These are phyloP conservation scores for Brachypalpus laphriformis DNA, from an alignment of 2,888 invertebrate genomes.

Conservation along the genomic window DNA sequence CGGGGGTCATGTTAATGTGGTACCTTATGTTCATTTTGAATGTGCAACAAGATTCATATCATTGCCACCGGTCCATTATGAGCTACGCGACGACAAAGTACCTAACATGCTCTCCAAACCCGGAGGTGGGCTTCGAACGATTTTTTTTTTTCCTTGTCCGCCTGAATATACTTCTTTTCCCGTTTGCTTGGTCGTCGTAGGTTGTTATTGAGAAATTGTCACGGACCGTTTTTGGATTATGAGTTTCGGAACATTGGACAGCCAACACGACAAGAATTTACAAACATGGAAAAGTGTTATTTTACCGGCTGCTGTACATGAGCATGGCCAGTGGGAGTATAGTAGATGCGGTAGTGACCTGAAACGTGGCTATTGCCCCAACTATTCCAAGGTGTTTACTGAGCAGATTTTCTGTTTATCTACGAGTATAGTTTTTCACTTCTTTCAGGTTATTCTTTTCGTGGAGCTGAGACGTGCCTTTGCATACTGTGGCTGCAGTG, in stretches of 20 bases:
- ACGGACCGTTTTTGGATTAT: slow-evolving; percentile 64
- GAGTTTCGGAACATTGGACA: slow-evolving; percentile 28
- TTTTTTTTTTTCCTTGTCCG: background rate
- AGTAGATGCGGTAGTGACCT: slow-evolving; percentile 43
- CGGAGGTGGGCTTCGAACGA: slow-evolving; percentile 41
- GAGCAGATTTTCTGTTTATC: slow-evolving; percentile 29
- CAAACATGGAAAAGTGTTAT: slow-evolving; percentile 41
- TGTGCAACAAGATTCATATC: slow-evolving; percentile 72
- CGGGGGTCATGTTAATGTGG: slow-evolving; percentile 63
- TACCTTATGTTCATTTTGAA: slow-evolving; percentile 60
- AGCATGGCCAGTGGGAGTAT: slow-evolving; percentile 25
- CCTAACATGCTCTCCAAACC: slow-evolving; percentile 55
- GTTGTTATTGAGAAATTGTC: slow-evolving; percentile 61
- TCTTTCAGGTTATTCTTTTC: slow-evolving; percentile 13
- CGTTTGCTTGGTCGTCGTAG: background rate
- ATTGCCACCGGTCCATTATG: slow-evolving; percentile 69
- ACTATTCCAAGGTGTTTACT: slow-evolving; percentile 60
- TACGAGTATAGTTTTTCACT: background rate
- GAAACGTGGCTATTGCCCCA: slow-evolving; percentile 36
- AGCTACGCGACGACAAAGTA: slow-evolving; percentile 61
- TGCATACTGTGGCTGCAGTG: slow-evolving; percentile 37
- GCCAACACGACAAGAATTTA: slow-evolving; percentile 44
- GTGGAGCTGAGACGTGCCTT: slow-evolving; percentile 50
- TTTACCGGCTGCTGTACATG: background rate
- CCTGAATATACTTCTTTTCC: background rate